Percentiles rank a stretch among this genome's conserved stretches.
phyloP scores from a whole-genome alignment of 2,113 vertebrate species.

The Cyprinodon variegatus region DNA sequence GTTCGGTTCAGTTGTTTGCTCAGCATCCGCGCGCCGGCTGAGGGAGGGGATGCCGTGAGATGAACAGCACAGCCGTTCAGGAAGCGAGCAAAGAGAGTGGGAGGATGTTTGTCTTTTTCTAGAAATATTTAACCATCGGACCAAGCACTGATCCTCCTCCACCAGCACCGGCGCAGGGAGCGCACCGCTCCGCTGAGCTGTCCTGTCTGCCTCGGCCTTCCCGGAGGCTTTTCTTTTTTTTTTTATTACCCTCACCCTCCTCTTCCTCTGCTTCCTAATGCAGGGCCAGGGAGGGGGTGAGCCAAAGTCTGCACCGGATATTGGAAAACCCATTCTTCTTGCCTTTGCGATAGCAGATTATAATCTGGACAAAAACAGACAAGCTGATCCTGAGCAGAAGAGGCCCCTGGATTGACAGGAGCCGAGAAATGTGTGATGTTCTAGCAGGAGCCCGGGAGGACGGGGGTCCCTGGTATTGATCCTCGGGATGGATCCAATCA shows the following conservation, averaged over 20 bases:
- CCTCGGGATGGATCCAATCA: slow-evolving; percentile 55
- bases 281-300: slow-evolving; percentile 68
- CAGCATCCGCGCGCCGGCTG: not conserved
- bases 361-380: slow-evolving; percentile 46
- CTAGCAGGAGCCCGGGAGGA: not conserved
- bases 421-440: not conserved
- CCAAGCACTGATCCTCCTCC: slow-evolving; percentile 33
- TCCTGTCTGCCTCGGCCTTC: slow-evolving; percentile 19
- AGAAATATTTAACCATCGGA: slow-evolving; percentile 39
- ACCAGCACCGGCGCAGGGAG: slow-evolving; percentile 19
- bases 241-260: slow-evolving; percentile 24
- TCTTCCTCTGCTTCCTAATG: slow-evolving; percentile 68
- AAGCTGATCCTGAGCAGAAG: slow-evolving; percentile 32
- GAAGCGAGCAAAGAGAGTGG: slow-evolving; percentile 30
- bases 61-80: slow-evolving; percentile 53
- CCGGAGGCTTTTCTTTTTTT: not conserved
- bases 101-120: slow-evolving; percentile 71
- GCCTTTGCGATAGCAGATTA: slow-evolving; percentile 63
- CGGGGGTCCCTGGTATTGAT: slow-evolving; percentile 64
- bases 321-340: slow-evolving; percentile 78
- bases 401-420: slow-evolving; percentile 22
- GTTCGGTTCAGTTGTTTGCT: not conserved
- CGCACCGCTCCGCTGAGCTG: slow-evolving; percentile 30
- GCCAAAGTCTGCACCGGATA: slow-evolving; percentile 78
- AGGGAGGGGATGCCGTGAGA: slow-evolving; percentile 68